Conservation (phyloP, 2,797 vertebrate species). For the Poeciliopsis paucimaculata region DNA sequence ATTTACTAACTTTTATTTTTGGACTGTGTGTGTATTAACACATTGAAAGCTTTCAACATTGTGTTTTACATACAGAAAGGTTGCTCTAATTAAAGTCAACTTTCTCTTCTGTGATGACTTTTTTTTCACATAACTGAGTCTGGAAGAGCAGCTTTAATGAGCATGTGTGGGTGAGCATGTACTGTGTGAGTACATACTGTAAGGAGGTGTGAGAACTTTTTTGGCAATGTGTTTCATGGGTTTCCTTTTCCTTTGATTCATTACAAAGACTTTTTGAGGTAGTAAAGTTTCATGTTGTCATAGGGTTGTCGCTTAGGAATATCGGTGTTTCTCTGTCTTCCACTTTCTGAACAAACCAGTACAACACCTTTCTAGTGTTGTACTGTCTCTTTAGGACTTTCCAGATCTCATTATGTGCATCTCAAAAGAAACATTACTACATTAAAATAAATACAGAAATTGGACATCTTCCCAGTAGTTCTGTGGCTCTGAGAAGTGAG, state of each 20-base stretch:
- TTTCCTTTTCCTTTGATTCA: neutral
- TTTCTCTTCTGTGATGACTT: neutral
- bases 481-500: neutral
- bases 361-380: neutral
- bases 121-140: neutral
- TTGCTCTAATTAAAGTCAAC: neutral
- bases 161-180: neutral
- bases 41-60: neutral
- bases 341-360: neutral
- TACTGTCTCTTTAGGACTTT: neutral
- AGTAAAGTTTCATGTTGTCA: neutral
- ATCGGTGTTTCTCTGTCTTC: neutral
- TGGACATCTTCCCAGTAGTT: neutral
- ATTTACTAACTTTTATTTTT: neutral
- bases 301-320: neutral
- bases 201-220: slow-evolving; percentile 4
- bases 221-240: neutral
- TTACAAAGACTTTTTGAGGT: neutral
- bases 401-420: neutral
- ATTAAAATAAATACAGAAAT: neutral
- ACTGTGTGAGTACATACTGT: slow-evolving; percentile 2
- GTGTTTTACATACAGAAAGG: neutral
- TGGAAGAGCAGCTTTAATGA: slow-evolving; percentile 1
- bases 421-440: neutral
- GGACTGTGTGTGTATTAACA: neutral